Conservation (phyloP, 37 sponge, comb jelly and placozoan genomes). For the Spongilla lacustris region DNA sequence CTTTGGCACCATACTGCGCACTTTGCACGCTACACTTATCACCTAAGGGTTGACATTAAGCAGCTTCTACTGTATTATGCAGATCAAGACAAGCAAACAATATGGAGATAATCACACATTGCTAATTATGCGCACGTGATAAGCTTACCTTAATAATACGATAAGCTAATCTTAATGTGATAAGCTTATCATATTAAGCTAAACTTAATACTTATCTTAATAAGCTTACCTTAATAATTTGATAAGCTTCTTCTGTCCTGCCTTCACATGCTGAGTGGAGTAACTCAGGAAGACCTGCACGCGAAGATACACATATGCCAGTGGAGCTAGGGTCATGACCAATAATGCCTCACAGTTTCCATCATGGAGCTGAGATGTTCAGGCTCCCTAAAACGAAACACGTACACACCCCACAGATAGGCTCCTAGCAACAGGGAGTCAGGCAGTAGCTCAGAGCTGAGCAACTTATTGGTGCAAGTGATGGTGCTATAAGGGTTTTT, state of each 20-base stretch:
- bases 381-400: conserved; percentile 58
- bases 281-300: background rate
- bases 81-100: no score
- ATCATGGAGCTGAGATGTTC: conserved; percentile 61
- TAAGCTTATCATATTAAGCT: no score
- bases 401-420: conserved; percentile 73
- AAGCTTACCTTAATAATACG: no score
- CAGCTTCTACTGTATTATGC: no score
- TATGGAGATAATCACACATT: no score
- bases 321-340: background rate
- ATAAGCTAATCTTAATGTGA: no score
- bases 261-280: background rate
- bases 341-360: conserved; percentile 42
- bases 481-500: background rate
- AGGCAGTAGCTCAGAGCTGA: conserved; percentile 8
- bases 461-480: background rate
- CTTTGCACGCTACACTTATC: no score
- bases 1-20: no score
- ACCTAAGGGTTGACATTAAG: no score
- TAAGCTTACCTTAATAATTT: background rate
- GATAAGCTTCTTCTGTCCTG: background rate
- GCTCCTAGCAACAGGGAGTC: conserved; percentile 66
- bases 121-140: no score
- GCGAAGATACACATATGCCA: background rate
- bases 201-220: no score